Evolutionary conservation across 2,888 invertebrate species (phyloP).

Genomic region (Sinhomidia bicolor): DNA sequence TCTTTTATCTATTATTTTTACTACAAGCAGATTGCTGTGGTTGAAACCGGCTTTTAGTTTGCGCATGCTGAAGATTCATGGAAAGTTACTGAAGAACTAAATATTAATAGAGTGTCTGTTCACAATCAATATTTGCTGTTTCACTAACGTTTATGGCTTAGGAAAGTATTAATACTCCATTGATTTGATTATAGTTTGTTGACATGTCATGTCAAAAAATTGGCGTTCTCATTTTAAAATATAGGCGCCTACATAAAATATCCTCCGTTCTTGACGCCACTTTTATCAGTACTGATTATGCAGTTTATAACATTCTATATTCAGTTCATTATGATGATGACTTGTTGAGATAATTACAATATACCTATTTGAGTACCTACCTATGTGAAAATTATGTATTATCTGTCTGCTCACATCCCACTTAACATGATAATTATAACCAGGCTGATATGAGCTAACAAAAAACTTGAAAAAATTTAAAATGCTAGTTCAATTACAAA

Average conservation of each 20-base stretch:
- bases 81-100: conserved; percentile 18
- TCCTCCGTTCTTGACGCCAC: neutral
- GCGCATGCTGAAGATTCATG: conserved; percentile 1
- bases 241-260: neutral
- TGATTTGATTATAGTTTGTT: neutral
- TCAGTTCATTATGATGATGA: neutral
- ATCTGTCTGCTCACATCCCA: too few relatives aligned
- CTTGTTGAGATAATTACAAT: neutral
- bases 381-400: too few relatives aligned
- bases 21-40: neutral
- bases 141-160: neutral
- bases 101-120: too few relatives aligned
- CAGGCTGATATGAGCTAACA: too few relatives aligned
- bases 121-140: neutral
- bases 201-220: conserved; percentile 2
- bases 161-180: neutral
- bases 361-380: too few relatives aligned
- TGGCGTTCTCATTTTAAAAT: neutral
- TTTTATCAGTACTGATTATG: neutral
- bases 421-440: too few relatives aligned
- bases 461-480: too few relatives aligned
- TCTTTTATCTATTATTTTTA: neutral
- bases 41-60: conserved; percentile 1
- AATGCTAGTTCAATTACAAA: too few relatives aligned
- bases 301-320: neutral